Evolutionary conservation across 35 echinoderm and acorn worm genomes (phyloP).

Genomic region (Anneissia japonica): DNA sequence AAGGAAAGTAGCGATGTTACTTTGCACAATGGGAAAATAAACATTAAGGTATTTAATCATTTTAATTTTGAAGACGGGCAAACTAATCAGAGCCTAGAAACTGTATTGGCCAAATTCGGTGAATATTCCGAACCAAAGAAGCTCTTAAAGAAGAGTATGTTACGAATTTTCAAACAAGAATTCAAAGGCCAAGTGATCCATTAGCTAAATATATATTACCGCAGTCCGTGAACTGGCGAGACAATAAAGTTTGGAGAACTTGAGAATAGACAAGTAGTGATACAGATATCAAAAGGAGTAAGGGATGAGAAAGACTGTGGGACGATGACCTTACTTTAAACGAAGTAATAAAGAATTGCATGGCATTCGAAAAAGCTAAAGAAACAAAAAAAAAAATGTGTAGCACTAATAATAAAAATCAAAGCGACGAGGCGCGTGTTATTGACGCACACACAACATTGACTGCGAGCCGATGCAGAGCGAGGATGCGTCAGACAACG

Average conservation of each 20-base stretch:
- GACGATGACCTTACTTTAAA: too few relatives aligned
- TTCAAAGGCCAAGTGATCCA: slow-evolving; percentile 17
- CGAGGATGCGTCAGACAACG: too few relatives aligned
- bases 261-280: not conserved
- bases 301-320: not conserved
- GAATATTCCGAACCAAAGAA: slow-evolving; percentile 39
- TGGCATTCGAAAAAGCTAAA: too few relatives aligned
- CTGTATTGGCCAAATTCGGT: slow-evolving; percentile 13
- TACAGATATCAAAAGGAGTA: slow-evolving; percentile 21
- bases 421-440: too few relatives aligned
- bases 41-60: slow-evolving; percentile 10
- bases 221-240: not conserved
- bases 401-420: too few relatives aligned
- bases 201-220: slow-evolving; percentile 9
- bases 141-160: slow-evolving; percentile 17
- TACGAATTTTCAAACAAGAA: slow-evolving; percentile 17
- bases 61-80: not conserved
- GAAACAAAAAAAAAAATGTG: too few relatives aligned
- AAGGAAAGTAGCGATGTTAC: slow-evolving; percentile 16
- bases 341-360: not conserved
- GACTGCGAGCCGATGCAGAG: not conserved
- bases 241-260: not conserved
- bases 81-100: not conserved
- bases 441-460: not conserved
- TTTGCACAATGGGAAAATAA: slow-evolving; percentile 11